These are phyloP conservation scores for Polydrusus tereticollis DNA, from an alignment of 2,888 invertebrate genomes.

Conservation along the genomic window DNA sequence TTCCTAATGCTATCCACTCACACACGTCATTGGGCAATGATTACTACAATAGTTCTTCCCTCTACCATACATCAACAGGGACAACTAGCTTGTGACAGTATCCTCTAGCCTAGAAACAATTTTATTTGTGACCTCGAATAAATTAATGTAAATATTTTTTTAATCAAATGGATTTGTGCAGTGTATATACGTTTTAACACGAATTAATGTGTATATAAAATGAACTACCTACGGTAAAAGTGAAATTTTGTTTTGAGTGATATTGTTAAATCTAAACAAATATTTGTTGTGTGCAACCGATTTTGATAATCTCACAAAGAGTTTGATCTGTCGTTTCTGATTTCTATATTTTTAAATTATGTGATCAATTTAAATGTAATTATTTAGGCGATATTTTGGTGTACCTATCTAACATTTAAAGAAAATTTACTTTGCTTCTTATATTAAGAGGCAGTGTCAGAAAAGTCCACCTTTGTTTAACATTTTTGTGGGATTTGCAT, in stretches of 20 bases:
- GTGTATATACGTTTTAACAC: constrained; percentile 35
- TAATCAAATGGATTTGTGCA: constrained; percentile 19
- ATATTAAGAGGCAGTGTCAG: neutral
- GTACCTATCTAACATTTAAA: neutral
- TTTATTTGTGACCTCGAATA: constrained; percentile 45
- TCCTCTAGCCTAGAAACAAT: constrained; percentile 81
- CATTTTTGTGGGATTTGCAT: neutral
- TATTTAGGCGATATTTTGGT: constrained; percentile 7
- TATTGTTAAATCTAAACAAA: constrained; percentile 36
- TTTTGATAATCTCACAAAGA: constrained; percentile 45
- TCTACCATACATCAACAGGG: constrained; percentile 78
- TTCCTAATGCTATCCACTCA: constrained; percentile 73
- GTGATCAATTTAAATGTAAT: constrained; percentile 35
- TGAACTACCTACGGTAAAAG: constrained; percentile 6
- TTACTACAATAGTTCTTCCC: constrained; percentile 87
- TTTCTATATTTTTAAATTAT: constrained; percentile 26
- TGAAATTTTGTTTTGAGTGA: constrained; percentile 34
- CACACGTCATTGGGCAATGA: constrained; percentile 73
- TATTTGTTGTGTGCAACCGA: constrained; percentile 33
- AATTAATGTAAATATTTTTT: constrained; percentile 17
- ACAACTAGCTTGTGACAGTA: constrained; percentile 94
- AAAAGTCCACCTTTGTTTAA: neutral
- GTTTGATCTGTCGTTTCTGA: constrained; percentile 40
- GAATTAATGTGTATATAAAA: constrained; percentile 16
- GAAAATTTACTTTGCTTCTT: neutral